Percentiles rank a stretch among this genome's conserved stretches.
These are phyloP conservation scores for Andricus quercusramuli DNA, from an alignment of 2,888 invertebrate species.

Conservation along the genomic window DNA sequence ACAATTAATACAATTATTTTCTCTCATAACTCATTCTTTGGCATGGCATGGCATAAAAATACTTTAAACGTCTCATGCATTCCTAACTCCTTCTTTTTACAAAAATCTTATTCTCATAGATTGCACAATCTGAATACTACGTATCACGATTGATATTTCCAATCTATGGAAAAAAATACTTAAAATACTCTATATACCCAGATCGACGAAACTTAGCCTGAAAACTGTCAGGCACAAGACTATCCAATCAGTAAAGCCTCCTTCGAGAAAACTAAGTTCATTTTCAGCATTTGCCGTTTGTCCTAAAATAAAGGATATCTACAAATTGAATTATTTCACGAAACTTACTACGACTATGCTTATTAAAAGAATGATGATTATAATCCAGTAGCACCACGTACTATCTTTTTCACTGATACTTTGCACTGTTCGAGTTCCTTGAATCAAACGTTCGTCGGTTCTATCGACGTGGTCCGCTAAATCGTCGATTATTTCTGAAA, in stretches of 20 bases:
- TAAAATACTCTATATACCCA: neutral
- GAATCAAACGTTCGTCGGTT: constrained; percentile 84
- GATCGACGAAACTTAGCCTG: neutral
- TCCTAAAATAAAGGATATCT: neutral
- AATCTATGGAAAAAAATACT: neutral
- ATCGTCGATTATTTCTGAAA: constrained; percentile 87
- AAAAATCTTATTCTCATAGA: neutral
- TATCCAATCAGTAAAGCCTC: neutral
- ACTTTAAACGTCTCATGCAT: neutral
- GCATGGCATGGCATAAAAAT: constrained; percentile 21
- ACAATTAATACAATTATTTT: constrained; percentile 4
- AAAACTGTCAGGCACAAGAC: neutral
- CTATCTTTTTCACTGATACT: constrained; percentile 85
- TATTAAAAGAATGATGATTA: constrained; percentile 85
- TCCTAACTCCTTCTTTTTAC: neutral
- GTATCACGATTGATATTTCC: neutral
- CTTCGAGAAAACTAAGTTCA: neutral
- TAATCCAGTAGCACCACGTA: constrained; percentile 88
- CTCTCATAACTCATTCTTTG: constrained; percentile 6
- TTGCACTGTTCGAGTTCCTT: constrained; percentile 84
- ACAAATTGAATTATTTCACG: constrained; percentile 69
- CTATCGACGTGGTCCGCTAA: constrained; percentile 86
- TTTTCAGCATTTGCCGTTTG: neutral
- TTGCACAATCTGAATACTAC: neutral
- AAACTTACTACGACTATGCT: constrained; percentile 83